Base-by-base conservation (phyloP, 2,888 invertebrate genomes). In the Notodonta dromedarius region DNA sequence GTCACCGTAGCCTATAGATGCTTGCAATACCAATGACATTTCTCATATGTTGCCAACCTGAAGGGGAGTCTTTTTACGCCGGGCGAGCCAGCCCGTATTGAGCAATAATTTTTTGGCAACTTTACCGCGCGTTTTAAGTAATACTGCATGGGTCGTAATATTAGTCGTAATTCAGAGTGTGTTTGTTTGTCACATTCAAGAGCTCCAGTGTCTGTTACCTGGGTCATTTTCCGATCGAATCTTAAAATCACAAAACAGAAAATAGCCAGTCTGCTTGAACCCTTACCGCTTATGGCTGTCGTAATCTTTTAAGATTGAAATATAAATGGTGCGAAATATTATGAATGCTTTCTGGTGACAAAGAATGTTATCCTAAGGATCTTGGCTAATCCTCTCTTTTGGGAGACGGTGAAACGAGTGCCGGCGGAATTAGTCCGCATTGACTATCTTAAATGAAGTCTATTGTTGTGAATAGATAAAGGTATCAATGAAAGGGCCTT, bases 271-370 rank as follows among this genome's bases (percentile, higher is more conserved):
- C 52, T 12, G 5, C 52, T 52, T 32, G 6, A 32, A 16, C 32
- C 12, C 32, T 61, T 56, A 66, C 48, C 58, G 59, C 63, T 61
- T 14, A 63, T 63, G 61, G 39, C n/a, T 24, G 65, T 42, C 51
- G 53, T 68, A 56, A 63, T 52, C 40, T 59, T 62, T 58, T 11
- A 59, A 35, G 60, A 50, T 50, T 52, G 32, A 12, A 52, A 52
- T 16, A 52, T 1, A 6, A 52, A 52, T 13, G 52, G 32, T 24
- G 52, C 32, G 52, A 52, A 52, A 52, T 52, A 52, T 52, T 32
- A 13, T 52, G 52, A 32, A 32, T 2, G 32, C 52, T 24, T 16
- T 32, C 32, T 24, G 32, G 6, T 32, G 32, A 52, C 52, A 52
- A 52, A 32, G 32, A 32, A 16, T 32, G 12, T 8, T 32, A 52